Evolutionary conservation across 2,113 vertebrate genomes (phyloP), one percentile per base, ranked within the genome.

Genomic region (Petroica traversi): DNA sequence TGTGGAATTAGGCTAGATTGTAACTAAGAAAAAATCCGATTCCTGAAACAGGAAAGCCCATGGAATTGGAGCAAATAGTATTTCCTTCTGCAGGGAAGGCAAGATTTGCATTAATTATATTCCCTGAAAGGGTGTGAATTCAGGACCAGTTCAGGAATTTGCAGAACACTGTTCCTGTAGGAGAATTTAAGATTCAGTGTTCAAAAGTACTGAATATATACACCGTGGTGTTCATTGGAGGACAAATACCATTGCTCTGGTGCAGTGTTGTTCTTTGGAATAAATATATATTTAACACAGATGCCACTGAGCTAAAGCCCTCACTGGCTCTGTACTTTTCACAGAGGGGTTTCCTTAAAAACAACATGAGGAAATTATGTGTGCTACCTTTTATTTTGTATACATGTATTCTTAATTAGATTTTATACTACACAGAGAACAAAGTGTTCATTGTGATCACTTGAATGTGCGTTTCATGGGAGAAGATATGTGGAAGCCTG

Each of bases 301-400:
- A 45, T 48, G 41, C 25, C 79, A 48, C 33, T 66, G 38, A 92
- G 33, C 19, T 66, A 76, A 54, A 29, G 13, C 24, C 40, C 23
- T 49, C 41, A 40, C 28, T 20, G 9, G 16, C 34, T 72, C 23
- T 72, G 18, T 68, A 26, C 19, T 66, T 89, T 81, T 34, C 58
- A 85, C 41, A 43, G 75, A 58, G 29, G 12, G 13, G 1, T 33
- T 73, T 94, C 69, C 38, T 83, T 80, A 75, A 66, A 88, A 83
- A 25, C 6, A 55, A 41, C 0, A 0, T 0, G 0, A 95, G 55
- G 63, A 83, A 71, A 59, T 84, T 0, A 40, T 40, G 67, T n/a
- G 28, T 0, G 0, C 23, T 36, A 3, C 38, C 13, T 62, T 87
- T 57, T 80, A 36, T 66, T 89, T 79, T 83, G 20, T 66, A 23